These are phyloP conservation scores for Ceratosolen solmsi DNA, from an alignment of 1,140 invertebrate genomes.

Conservation along the genomic window DNA sequence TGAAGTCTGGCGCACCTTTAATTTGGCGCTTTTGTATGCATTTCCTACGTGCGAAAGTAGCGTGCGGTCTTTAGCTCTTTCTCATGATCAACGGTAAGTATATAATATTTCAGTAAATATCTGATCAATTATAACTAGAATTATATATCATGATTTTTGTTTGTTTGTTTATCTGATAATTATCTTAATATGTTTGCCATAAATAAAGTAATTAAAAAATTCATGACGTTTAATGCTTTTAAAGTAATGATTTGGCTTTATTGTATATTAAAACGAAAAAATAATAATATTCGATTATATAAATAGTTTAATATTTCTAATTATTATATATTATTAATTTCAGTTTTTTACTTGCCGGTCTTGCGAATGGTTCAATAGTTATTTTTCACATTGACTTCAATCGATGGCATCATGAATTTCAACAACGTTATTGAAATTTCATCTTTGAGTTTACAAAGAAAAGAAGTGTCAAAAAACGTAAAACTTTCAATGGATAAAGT, in stretches of 20 bases:
- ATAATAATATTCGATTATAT: too few relatives aligned
- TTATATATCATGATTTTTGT: too few relatives aligned
- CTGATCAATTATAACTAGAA: not conserved
- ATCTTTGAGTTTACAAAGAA: slow-evolving; percentile 58
- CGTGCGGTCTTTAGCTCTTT: slow-evolving; percentile 92
- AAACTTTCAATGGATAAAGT: not conserved
- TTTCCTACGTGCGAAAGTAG: slow-evolving; percentile 97
- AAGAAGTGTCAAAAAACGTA: slow-evolving; percentile 38
- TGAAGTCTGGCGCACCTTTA: slow-evolving; percentile 98
- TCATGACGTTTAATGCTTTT: too few relatives aligned
- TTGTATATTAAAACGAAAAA: too few relatives aligned
- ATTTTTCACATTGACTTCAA: slow-evolving; percentile 99
- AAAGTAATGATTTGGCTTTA: too few relatives aligned
- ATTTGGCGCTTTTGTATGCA: slow-evolving; percentile 95
- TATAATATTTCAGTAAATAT: not conserved
- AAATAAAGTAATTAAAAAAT: not conserved
- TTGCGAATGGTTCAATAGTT: slow-evolving; percentile 97
- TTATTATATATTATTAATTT: slow-evolving; percentile 17
- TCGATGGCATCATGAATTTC: slow-evolving; percentile 99
- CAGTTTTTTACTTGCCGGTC: slow-evolving; percentile 95
- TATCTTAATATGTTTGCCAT: not conserved
- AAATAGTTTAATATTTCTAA: not conserved
- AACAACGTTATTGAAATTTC: slow-evolving; percentile 86
- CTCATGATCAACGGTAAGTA: slow-evolving; percentile 97
- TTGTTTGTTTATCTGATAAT: not conserved